These are phyloP conservation scores for Helicoverpa assulta DNA, from an alignment of 2,888 invertebrate genomes.

Conservation along the genomic window DNA sequence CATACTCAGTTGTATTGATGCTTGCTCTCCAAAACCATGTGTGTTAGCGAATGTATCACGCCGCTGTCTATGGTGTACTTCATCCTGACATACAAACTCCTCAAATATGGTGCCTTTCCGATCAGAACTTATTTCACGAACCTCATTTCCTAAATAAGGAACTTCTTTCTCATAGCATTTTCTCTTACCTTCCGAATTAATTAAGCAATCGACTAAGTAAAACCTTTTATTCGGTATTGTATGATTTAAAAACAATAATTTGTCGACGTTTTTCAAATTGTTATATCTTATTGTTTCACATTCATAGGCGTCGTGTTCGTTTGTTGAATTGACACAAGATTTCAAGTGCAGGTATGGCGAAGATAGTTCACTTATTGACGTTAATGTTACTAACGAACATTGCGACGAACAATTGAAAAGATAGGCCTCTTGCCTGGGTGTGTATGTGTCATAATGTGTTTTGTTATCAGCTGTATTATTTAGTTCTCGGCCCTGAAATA, in stretches of 20 bases:
- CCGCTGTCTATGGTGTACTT: not conserved
- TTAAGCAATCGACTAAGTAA: not conserved
- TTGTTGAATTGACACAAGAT: not conserved
- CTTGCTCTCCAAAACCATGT: too few species aligned
- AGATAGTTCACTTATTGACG: not conserved
- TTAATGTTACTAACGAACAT: not conserved
- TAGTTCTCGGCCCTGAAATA: not conserved
- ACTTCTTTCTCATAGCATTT: not conserved
- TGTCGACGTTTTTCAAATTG: not conserved
- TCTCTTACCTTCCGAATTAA: not conserved
- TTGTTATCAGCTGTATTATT: not conserved
- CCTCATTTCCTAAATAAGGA: too few species aligned
- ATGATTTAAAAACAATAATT: not conserved
- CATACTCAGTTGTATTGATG: too few species aligned
- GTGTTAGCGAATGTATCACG: too few species aligned
- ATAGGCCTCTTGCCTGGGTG: not conserved
- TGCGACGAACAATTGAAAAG: not conserved
- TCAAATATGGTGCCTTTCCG: not conserved
- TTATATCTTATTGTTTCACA: not conserved
- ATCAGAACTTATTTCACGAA: too few species aligned
- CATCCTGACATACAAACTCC: constrained; percentile 1
- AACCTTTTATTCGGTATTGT: not conserved
- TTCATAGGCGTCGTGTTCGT: not conserved
- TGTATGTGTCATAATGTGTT: not conserved
- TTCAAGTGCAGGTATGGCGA: not conserved